Percentiles rank a stretch among this genome's conserved stretches.
Evolutionary conservation across 2,113 vertebrate species (phyloP).

Genomic region (Pangasianodon gigas): DNA sequence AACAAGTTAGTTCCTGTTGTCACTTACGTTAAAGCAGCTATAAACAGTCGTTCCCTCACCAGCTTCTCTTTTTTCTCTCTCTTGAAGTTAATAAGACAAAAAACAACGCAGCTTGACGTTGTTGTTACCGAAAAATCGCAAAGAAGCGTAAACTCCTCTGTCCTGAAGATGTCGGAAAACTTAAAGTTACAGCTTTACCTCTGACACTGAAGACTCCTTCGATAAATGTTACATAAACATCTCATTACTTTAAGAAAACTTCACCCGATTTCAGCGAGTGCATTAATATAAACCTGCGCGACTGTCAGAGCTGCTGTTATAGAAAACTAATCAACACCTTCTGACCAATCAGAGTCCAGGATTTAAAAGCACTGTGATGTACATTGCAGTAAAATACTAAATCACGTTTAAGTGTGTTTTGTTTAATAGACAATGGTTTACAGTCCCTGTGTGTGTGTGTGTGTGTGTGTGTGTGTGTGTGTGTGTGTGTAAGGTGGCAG

Average conservation of each 20-base stretch:
- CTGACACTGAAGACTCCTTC: background rate
- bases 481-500: slow-evolving; percentile 20
- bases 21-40: too few species aligned
- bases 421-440: background rate
- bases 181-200: too few species aligned
- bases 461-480: slow-evolving; percentile 1
- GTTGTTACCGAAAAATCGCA: background rate
- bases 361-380: background rate
- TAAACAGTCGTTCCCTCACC: too few species aligned
- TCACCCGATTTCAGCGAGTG: background rate
- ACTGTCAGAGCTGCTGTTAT: too few species aligned
- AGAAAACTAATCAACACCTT: too few species aligned
- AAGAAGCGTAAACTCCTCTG: too few species aligned
- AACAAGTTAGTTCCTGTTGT: background rate
- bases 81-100: background rate
- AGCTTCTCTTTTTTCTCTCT: background rate
- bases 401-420: background rate
- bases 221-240: background rate
- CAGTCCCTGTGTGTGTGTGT: background rate
- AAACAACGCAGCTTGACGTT: background rate
- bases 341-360: too few species aligned
- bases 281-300: background rate
- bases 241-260: background rate
- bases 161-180: too few species aligned
- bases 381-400: background rate